A percentile compares a stretch with the other conserved stretches of the same genome.
These are phyloP conservation scores for Neostethus bicornis DNA, from an alignment of 2,797 vertebrate genomes.

Conservation along the genomic window DNA sequence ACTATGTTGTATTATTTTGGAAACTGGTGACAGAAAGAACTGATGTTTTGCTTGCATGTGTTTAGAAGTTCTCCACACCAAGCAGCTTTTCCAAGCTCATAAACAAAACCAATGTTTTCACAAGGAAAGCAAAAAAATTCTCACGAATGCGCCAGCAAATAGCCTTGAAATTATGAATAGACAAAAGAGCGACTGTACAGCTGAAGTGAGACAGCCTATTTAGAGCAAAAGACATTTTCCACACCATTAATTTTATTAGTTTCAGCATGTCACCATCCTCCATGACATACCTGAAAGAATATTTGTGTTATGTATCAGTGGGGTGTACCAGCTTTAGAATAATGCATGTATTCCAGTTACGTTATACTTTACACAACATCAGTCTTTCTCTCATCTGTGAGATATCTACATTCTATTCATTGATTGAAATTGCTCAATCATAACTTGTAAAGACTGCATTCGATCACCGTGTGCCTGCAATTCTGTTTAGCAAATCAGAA, in stretches of 20 bases:
- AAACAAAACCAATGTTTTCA: slow-evolving; percentile 63
- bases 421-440: slow-evolving; percentile 9
- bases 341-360: neutral
- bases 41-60: slow-evolving; percentile 48
- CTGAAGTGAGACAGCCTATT: slow-evolving; percentile 20
- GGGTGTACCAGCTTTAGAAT: neutral
- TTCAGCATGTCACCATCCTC: slow-evolving; percentile 12
- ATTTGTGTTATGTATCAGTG: neutral
- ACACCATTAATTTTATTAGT: slow-evolving; percentile 19
- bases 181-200: slow-evolving; percentile 53
- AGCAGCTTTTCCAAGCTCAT: slow-evolving; percentile 59
- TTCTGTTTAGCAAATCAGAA: too few species aligned
- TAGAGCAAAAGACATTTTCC: slow-evolving; percentile 14
- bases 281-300: slow-evolving; percentile 17
- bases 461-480: neutral
- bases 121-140: slow-evolving; percentile 51
- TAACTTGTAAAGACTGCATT: neutral
- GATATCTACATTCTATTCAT: neutral
- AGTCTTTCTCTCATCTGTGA: neutral
- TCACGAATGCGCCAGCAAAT: slow-evolving; percentile 28
- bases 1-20: slow-evolving; percentile 65
- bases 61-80: slow-evolving; percentile 37
- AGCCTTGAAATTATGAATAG: slow-evolving; percentile 46
- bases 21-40: slow-evolving; percentile 44
- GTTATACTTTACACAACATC: slow-evolving; percentile 7